These are phyloP conservation scores for Callipepla californica DNA, from an alignment of 2,113 vertebrate genomes.

Conservation along the genomic window DNA sequence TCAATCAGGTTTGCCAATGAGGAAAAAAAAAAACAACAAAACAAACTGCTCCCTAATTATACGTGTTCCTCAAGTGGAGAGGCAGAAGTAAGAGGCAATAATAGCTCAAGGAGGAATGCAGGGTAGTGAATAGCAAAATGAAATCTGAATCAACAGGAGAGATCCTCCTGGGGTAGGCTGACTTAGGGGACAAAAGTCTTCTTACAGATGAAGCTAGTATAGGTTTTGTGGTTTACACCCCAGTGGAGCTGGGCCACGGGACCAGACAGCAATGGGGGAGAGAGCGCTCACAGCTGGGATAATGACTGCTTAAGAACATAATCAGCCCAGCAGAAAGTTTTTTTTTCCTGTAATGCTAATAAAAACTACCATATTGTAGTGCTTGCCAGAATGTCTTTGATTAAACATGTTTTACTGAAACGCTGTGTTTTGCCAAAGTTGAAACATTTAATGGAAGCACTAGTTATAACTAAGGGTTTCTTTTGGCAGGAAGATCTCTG, in stretches of 20 bases:
- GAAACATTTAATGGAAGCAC: background rate
- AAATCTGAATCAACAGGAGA: background rate
- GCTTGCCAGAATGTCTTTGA: background rate
- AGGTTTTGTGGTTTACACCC: background rate
- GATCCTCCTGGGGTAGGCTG: background rate
- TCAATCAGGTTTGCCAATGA: conserved; percentile 18
- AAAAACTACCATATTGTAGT: background rate
- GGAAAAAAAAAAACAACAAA: background rate
- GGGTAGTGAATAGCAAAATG: background rate
- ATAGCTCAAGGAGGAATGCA: background rate
- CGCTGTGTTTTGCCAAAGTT: background rate
- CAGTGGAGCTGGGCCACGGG: fast-evolving
- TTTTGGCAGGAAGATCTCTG: background rate
- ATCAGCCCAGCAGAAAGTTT: background rate
- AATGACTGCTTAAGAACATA: background rate
- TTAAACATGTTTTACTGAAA: background rate
- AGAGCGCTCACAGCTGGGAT: background rate
- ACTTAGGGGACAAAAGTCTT: background rate
- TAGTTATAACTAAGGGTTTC: background rate
- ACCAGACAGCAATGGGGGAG: background rate
- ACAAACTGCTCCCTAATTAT: background rate
- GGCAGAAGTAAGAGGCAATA: background rate
- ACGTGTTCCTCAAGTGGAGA: background rate
- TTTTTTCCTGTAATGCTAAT: background rate
- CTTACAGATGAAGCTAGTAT: background rate